phyloP scores from a whole-genome alignment of 2,797 vertebrate species.

The Pantherophis alleghaniensis region DNA sequence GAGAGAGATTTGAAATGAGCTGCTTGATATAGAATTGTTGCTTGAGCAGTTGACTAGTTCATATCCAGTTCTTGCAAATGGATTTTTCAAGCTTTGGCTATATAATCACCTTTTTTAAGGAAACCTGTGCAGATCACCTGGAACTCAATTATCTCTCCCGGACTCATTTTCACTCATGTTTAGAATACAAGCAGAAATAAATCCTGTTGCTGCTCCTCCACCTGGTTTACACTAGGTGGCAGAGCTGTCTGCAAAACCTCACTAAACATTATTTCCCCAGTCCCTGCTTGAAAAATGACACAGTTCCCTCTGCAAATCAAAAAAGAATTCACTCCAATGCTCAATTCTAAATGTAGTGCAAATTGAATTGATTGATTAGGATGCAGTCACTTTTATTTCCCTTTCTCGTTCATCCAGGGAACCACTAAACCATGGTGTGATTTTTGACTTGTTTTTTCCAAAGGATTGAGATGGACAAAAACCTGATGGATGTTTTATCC shows the following conservation, averaged over 20 bases:
- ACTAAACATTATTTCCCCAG: not conserved
- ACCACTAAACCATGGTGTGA: too few relatives aligned
- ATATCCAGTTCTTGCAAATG: too few relatives aligned
- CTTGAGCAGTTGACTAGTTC: too few relatives aligned
- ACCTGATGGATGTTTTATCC: too few relatives aligned
- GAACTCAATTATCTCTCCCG: not conserved
- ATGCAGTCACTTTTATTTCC: not conserved
- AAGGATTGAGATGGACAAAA: too few relatives aligned
- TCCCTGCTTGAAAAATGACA: not conserved
- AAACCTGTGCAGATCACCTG: not conserved
- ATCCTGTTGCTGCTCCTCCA: not conserved
- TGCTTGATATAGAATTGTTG: too few relatives aligned
- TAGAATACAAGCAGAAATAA: not conserved
- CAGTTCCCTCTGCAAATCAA: not conserved
- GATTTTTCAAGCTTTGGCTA: too few relatives aligned
- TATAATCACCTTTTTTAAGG: not conserved
- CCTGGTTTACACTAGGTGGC: not conserved
- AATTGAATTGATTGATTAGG: too few relatives aligned
- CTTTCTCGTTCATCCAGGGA: too few relatives aligned
- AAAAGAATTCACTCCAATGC: not conserved
- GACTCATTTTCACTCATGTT: not conserved
- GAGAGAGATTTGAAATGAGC: too few relatives aligned
- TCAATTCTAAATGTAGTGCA: not conserved
- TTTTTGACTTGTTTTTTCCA: too few relatives aligned
- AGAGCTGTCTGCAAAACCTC: not conserved